A percentile compares a stretch with the other conserved stretches of the same genome.
Conservation (phyloP, 2,888 invertebrate genomes). For the Drosophila rellima region DNA sequence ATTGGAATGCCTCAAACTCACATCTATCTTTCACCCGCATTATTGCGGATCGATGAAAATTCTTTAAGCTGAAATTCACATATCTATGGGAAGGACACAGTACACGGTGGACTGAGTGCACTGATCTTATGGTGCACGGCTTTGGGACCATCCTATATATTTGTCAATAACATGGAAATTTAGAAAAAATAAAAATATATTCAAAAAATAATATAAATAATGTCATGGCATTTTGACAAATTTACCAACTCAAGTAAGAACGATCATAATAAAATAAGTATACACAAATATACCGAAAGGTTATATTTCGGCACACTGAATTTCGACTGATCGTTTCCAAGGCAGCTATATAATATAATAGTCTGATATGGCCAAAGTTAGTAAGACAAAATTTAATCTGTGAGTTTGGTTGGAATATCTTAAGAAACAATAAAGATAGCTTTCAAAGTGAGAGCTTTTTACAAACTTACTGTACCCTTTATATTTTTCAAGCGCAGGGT, state of each 20-base stretch:
- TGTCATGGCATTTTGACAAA: background rate
- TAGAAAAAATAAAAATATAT: slow-evolving; percentile 10
- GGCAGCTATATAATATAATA: too few species aligned
- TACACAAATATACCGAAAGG: too few species aligned
- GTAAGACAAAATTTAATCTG: too few species aligned
- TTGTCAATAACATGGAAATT: slow-evolving; percentile 24
- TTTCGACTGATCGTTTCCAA: too few species aligned
- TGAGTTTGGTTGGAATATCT: too few species aligned
- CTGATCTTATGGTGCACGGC: background rate
- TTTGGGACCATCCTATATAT: slow-evolving; percentile 21
- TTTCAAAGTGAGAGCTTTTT: too few species aligned
- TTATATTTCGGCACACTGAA: too few species aligned
- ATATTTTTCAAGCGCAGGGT: background rate
- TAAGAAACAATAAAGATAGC: too few species aligned
- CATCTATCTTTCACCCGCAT: slow-evolving; percentile 3
- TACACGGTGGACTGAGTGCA: background rate
- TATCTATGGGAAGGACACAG: background rate
- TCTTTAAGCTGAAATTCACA: background rate
- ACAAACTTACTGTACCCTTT: background rate
- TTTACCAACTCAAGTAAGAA: background rate
- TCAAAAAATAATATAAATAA: background rate
- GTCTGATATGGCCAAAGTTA: too few species aligned
- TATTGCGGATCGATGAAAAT: background rate
- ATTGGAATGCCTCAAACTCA: slow-evolving; percentile 25
- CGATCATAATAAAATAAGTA: too few species aligned